Conservation (phyloP, 2,888 invertebrate genomes). For the Microplitis deprimator region DNA sequence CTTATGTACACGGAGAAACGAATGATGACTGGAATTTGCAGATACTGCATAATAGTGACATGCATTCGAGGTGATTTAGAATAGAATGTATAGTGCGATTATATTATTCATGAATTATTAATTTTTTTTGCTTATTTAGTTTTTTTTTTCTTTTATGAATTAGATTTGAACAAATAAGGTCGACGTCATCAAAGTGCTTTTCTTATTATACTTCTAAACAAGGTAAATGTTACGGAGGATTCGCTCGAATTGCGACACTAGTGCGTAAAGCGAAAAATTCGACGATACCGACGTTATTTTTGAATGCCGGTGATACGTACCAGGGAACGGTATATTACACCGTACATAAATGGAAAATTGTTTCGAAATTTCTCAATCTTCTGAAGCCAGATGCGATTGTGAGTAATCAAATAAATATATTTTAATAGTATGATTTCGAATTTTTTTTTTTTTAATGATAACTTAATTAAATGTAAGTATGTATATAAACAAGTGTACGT, state of each 20-base stretch:
- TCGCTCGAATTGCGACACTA: slow-evolving; percentile 81
- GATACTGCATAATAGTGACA: slow-evolving; percentile 92
- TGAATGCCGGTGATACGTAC: slow-evolving; percentile 94
- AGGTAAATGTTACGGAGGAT: slow-evolving; percentile 87
- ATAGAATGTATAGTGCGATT: background rate
- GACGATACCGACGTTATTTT: slow-evolving; percentile 80
- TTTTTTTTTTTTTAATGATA: too few relatives aligned
- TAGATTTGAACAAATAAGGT: slow-evolving; percentile 30
- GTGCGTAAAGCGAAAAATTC: slow-evolving; percentile 78
- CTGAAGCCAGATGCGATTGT: slow-evolving; percentile 89
- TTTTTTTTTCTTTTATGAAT: slow-evolving; percentile 16
- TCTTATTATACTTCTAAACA: slow-evolving; percentile 71
- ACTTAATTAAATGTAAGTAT: background rate
- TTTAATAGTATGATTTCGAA: too few relatives aligned
- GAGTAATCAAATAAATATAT: slow-evolving; percentile 66
- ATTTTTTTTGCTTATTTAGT: background rate
- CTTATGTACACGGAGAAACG: background rate
- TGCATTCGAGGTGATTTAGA: slow-evolving; percentile 79
- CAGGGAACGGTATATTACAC: slow-evolving; percentile 92
- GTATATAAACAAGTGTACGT: background rate
- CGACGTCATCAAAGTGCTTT: slow-evolving; percentile 63
- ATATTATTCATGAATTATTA: too few relatives aligned
- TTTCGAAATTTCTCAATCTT: slow-evolving; percentile 83
- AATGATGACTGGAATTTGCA: slow-evolving; percentile 76
- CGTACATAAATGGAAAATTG: slow-evolving; percentile 85